phyloP scores from a whole-genome alignment of 2,888 invertebrate genomes.

The Trilocha varians region DNA sequence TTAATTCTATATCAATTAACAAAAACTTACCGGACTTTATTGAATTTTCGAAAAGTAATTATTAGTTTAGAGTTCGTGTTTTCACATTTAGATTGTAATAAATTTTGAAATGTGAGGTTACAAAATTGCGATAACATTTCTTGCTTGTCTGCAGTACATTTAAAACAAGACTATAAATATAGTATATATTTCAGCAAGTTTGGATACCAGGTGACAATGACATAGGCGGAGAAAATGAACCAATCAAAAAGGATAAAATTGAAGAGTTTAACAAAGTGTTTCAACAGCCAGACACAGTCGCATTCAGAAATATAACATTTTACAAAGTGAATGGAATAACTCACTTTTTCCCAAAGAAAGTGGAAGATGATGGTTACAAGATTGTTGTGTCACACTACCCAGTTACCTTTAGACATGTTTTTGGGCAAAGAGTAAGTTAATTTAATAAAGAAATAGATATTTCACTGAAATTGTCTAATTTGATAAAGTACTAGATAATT shows the following conservation, averaged over 20 bases:
- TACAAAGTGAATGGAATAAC: conserved; percentile 83
- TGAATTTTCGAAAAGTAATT: too few relatives aligned
- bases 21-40: too few relatives aligned
- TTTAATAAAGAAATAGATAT: neutral
- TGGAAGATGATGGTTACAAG: conserved; percentile 58
- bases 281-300: conserved; percentile 77
- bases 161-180: neutral
- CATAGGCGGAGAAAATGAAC: conserved; percentile 93
- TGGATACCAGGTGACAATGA: conserved; percentile 98
- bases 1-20: too few relatives aligned
- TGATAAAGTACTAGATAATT: neutral
- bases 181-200: conserved; percentile 74
- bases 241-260: conserved; percentile 79
- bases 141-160: too few relatives aligned
- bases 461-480: neutral
- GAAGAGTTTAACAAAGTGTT: conserved; percentile 83
- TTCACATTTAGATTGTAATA: too few relatives aligned
- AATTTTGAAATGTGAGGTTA: too few relatives aligned
- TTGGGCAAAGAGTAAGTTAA: conserved; percentile 52
- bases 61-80: too few relatives aligned
- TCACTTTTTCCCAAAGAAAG: conserved; percentile 72
- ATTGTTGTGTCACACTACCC: conserved; percentile 85
- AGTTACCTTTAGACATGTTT: conserved; percentile 40
- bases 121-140: too few relatives aligned
- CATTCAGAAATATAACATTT: conserved; percentile 76